Conservation (phyloP, 2,113 vertebrate species). For the Microcebus lehilahytsara region DNA sequence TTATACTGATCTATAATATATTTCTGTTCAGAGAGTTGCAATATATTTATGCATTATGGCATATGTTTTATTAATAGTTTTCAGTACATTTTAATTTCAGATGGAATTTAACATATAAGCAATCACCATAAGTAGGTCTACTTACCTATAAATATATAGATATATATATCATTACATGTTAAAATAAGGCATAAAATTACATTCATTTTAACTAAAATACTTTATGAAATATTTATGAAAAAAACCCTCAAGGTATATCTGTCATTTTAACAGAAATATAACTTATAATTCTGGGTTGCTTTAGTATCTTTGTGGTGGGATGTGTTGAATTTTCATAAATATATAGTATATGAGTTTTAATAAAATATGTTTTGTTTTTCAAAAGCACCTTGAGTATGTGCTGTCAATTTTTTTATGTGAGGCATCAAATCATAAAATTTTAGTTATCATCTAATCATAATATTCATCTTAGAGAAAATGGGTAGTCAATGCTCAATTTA, state of each 20-base stretch:
- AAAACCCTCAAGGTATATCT: neutral
- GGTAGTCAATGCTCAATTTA: slow-evolving; percentile 39
- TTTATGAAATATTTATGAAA: neutral
- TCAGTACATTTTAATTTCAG: neutral
- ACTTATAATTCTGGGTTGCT: neutral
- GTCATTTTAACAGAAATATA: neutral
- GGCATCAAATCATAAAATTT: slow-evolving; percentile 7
- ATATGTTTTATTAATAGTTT: neutral
- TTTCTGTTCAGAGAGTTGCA: neutral
- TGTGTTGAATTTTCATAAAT: neutral
- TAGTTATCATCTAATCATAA: slow-evolving; percentile 37
- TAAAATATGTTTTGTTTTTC: slow-evolving; percentile 2
- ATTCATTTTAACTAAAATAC: neutral
- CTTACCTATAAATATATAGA: neutral
- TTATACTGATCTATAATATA: neutral
- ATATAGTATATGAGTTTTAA: neutral
- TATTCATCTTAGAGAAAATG: slow-evolving; percentile 47
- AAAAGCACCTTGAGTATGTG: neutral
- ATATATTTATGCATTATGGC: neutral
- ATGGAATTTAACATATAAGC: neutral
- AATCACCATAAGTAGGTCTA: neutral
- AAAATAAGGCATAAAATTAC: neutral
- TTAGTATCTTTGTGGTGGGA: neutral
- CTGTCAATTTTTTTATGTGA: neutral
- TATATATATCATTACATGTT: neutral